Evolutionary conservation across 1,140 invertebrate species (phyloP).

Genomic region (Lasioglossum baleicum): DNA sequence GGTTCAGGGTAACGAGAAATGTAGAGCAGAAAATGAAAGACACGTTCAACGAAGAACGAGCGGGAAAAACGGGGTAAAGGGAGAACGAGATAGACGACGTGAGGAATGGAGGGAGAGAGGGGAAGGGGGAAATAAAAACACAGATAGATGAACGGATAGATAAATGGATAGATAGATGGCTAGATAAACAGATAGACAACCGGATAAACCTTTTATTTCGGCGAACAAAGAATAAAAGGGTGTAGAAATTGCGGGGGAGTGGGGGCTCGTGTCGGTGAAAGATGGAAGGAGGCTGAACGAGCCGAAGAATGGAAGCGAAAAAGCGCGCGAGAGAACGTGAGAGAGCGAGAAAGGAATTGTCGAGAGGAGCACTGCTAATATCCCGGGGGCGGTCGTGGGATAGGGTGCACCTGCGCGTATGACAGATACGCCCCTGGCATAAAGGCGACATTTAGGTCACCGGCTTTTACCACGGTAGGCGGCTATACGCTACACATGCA

Average conservation of each 20-base stretch:
- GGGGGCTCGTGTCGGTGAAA: not conserved
- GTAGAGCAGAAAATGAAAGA: constrained; percentile 2
- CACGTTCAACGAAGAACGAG: constrained; percentile 18
- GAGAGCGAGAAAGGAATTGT: constrained; percentile 52
- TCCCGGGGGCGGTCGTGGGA: constrained; percentile 60
- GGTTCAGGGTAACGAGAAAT: not conserved
- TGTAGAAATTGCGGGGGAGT: not conserved
- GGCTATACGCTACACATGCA: constrained; percentile 35
- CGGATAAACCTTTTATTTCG: constrained; percentile 26
- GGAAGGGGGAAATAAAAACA: not conserved
- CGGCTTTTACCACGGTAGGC: constrained; percentile 58
- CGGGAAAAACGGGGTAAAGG: not conserved
- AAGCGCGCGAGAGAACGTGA: constrained; percentile 32
- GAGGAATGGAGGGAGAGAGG: too few species aligned
- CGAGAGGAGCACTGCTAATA: constrained; percentile 54
- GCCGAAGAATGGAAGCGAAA: constrained; percentile 23
- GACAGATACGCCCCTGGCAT: constrained; percentile 66
- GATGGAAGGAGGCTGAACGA: not conserved
- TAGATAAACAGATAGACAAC: constrained; percentile 29
- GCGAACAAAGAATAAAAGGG: not conserved
- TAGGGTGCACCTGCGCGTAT: constrained; percentile 61
- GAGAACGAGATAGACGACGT: not conserved
- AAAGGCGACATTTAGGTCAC: constrained; percentile 66
- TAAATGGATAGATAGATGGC: constrained; percentile 16
- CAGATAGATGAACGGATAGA: constrained; percentile 26